Base-by-base conservation (phyloP, 2,888 invertebrate genomes). In the Tillus elongatus region DNA sequence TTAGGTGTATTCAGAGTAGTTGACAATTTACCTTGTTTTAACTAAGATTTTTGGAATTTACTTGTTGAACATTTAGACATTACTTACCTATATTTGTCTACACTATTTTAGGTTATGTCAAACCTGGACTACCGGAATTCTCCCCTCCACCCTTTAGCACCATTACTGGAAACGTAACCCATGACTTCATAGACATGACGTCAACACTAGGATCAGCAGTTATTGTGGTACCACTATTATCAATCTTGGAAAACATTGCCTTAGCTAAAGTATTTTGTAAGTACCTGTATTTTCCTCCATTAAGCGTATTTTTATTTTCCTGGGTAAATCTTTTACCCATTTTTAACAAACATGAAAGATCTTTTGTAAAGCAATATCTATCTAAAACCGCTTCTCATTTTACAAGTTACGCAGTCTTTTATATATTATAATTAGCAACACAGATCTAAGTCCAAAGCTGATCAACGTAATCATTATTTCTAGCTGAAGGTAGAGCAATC, bases 211-310 rank as follows among this genome's bases (percentile, higher is more conserved):
- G 79, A 9, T 72, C 77, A 15, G 81, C 78, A 2, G 66, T 82
- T 38, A 60, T 75, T 38, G 76, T 83, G 6, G 72, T 83, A 12
- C 80, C 82, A 2, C 57, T 83, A 15, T 61, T 82, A 37, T 75
- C 77, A 4, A 70, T 82, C 30, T 64, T 83, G 47, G 82, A 82
- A 56, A 76, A 77, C 46, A 76, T 82, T 41, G 80, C 82, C 2
- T 71, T 82, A 31, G 81, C 79, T 26, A 82, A 82, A 69, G 78
- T 79, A 11, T 82, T 82, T 58, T 53, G 64, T 64, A 53, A 57
- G 60, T 52, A 28, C n/a, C n/a, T n/a, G n/a, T n/a, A n/a, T n/a
- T 27, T n/a, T n/a, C n/a, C n/a, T n/a, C n/a, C n/a, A n/a, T n/a
- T n/a, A n/a, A n/a, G n/a, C n/a, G n/a, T n/a, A n/a, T n/a, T n/a